Evolutionary conservation across 2,797 vertebrate species (phyloP), one percentile per base, ranked within the genome.

Genomic region (Phrynocephalus guinanensis): DNA sequence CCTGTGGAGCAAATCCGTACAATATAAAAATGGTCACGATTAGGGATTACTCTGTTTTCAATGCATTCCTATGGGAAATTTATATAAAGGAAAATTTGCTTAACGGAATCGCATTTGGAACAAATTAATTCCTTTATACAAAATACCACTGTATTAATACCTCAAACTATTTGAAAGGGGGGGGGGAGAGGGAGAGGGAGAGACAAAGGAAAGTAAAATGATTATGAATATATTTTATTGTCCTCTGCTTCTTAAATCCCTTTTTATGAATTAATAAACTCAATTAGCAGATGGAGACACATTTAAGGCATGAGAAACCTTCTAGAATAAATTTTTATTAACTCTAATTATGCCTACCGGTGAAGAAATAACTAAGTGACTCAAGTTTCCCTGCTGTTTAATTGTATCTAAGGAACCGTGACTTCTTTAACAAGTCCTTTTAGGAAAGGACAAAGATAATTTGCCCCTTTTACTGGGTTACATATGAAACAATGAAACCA

Each of bases 371-470:
- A 71, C 82, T 63, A 88, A 92, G 67, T 30, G 48, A 91, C 30
- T 93, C 82, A 70, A 88, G 83, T 22, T 92, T 92, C 26, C 75
- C 90, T 88, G 87, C 50, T 82, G 38, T 88, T 93, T 92, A 92
- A 88, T 94, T 93, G 93, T 92, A 93, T 85, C 75, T 91, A 90
- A 88, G 52, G 26, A 94, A 72, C 75, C 24, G 0, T 89, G 88
- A 93, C 72, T 93, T 9, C 70, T 93, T 90, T 93, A 93, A 88
- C 68, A 93, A 92, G 86, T 91, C 82, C 67, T 90, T 92, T 92
- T 82, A 88, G 44, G 88, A 87, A 84, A 91, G 33, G 52, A 73
- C 60, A 91, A 90, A 93, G n/a, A 93, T 88, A 6, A 6, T 90
- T 73, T 90, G 76, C 79, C 88, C 2, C 4, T 85, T 18, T 88